Conservation (phyloP, 2,797 vertebrate species). For the Chloroceryle inda region DNA sequence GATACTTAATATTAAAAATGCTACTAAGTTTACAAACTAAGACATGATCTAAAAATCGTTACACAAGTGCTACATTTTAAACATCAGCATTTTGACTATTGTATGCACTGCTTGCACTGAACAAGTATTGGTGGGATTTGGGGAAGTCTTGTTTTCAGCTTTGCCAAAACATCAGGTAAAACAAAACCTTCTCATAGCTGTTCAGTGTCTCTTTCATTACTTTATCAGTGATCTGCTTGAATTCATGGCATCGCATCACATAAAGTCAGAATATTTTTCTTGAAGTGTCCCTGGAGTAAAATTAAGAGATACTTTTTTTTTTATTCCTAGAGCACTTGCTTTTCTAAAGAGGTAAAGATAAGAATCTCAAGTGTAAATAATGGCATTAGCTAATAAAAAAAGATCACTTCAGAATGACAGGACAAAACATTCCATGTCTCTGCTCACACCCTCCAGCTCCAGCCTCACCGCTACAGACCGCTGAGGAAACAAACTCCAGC, state of each 20-base stretch:
- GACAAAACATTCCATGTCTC: fast-evolving
- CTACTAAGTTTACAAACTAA: not conserved
- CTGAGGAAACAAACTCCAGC: not conserved
- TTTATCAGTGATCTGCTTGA: not conserved
- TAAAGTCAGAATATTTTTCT: fast-evolving
- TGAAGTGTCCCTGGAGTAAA: fast-evolving
- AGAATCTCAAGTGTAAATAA: not conserved
- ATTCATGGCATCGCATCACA: fast-evolving
- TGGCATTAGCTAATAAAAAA: fast-evolving
- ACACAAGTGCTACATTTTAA: fast-evolving
- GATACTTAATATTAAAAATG: fast-evolving
- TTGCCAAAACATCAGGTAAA: not conserved
- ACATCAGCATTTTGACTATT: not conserved
- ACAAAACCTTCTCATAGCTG: not conserved
- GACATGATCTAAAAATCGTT: not conserved
- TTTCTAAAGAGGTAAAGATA: not conserved
- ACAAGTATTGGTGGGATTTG: fast-evolving
- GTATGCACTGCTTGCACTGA: fast-evolving
- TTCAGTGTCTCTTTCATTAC: fast-evolving
- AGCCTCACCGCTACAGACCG: fast-evolving
- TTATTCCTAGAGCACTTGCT: not conserved
- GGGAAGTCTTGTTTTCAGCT: fast-evolving
- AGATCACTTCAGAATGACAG: not conserved
- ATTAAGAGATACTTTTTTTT: not conserved
- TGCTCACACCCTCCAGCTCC: no score